A percentile compares a stretch with the other conserved stretches of the same genome.
phyloP scores from a whole-genome alignment of 2,888 invertebrate species.

The Brenthis hecate region DNA sequence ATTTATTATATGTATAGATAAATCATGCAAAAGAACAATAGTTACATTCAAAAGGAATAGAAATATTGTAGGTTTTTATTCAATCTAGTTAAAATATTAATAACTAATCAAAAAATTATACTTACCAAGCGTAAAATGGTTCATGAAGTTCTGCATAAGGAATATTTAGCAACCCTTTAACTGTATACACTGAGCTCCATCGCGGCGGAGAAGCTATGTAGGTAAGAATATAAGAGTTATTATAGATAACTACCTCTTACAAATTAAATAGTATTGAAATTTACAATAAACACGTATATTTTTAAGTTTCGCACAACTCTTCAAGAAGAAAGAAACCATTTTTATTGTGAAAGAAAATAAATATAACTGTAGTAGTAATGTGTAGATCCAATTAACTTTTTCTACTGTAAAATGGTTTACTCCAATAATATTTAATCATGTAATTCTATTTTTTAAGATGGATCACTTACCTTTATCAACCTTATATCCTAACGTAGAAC shows the following conservation, averaged over 20 bases:
- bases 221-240: conserved; percentile 15
- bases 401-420: neutral
- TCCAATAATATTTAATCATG: neutral
- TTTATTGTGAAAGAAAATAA: too few relatives aligned
- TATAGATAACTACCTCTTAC: neutral
- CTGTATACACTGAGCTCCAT: conserved; percentile 88
- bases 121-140: conserved; percentile 93
- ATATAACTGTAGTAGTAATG: too few relatives aligned
- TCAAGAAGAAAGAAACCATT: too few relatives aligned
- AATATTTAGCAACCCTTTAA: conserved; percentile 90
- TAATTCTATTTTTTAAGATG: conserved; percentile 30
- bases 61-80: neutral
- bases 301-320: too few relatives aligned
- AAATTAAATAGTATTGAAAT: too few relatives aligned
- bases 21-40: too few relatives aligned
- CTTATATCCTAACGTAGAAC: conserved; percentile 53
- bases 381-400: too few relatives aligned
- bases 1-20: too few relatives aligned
- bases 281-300: too few relatives aligned
- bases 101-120: conserved; percentile 21
- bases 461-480: conserved; percentile 59
- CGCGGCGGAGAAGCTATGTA: conserved; percentile 74
- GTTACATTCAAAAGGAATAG: too few relatives aligned
- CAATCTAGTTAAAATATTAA: neutral
- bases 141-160: conserved; percentile 97